Percentiles rank a stretch among this genome's conserved stretches.
Conservation (phyloP, 2,797 vertebrate genomes). For the Typhlichthys subterraneus region DNA sequence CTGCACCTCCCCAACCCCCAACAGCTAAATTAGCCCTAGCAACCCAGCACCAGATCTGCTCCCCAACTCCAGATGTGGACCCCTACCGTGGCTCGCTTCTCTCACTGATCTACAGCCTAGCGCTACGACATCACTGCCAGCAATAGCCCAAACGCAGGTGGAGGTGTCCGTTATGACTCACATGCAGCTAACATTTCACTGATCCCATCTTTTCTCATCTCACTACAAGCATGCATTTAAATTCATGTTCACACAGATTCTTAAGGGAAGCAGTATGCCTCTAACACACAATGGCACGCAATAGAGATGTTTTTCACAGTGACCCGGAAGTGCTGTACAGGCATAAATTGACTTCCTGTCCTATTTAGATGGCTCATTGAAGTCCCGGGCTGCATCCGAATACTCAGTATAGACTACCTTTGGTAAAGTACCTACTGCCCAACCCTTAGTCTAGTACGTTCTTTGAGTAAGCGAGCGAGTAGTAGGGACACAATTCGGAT, state of each 20-base stretch:
- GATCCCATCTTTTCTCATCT: constrained; percentile 21
- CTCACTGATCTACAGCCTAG: constrained; percentile 51
- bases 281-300: no score
- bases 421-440: no score
- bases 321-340: no score
- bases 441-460: no score
- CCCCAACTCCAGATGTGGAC: constrained; percentile 54
- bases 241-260: constrained; percentile 4
- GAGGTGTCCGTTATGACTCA: constrained; percentile 64
- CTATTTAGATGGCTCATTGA: no score
- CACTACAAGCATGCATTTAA: constrained; percentile 18
- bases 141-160: constrained; percentile 30
- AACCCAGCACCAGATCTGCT: constrained; percentile 23
- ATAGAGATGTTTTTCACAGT: no score
- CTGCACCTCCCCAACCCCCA: constrained; percentile 2
- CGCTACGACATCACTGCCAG: constrained; percentile 54
- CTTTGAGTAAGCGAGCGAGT: no score
- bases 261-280: not conserved
- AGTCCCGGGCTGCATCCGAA: no score
- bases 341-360: no score
- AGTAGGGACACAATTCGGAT: no score
- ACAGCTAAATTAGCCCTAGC: constrained; percentile 41
- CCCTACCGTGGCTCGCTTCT: constrained; percentile 34
- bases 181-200: constrained; percentile 43
- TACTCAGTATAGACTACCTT: no score